Evolutionary conservation across 2,113 vertebrate species (phyloP).

Genomic region (Zeus faber): DNA sequence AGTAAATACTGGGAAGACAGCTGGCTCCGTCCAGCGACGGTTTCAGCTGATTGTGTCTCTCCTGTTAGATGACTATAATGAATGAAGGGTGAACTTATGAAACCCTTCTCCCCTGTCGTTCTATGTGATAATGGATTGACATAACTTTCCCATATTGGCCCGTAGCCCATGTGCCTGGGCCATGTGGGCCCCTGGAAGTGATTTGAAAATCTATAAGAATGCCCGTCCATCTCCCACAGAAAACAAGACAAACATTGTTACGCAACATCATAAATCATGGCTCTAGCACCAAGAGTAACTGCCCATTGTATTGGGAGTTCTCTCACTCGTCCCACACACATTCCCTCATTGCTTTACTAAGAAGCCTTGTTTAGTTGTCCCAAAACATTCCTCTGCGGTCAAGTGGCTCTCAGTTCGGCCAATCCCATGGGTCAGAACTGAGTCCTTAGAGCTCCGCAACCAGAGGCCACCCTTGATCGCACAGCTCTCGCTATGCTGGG

Average conservation of each 20-base stretch:
- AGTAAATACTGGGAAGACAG: conserved; percentile 31
- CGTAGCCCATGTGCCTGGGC: neutral
- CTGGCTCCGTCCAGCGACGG: conserved; percentile 26
- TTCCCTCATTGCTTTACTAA: conserved; percentile 20
- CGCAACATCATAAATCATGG: neutral
- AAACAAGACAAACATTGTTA: too few relatives aligned
- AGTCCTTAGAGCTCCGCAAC: conserved; percentile 37
- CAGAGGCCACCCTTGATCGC: conserved; percentile 31
- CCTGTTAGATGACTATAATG: too few relatives aligned
- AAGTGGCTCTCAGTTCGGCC: conserved; percentile 51
- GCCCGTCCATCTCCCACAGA: too few relatives aligned
- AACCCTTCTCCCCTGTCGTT: too few relatives aligned
- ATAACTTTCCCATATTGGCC: neutral
- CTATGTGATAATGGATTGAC: too few relatives aligned
- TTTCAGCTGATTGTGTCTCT: too few relatives aligned
- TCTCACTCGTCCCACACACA: conserved; percentile 26
- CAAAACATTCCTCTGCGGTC: conserved; percentile 66
- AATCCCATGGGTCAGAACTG: conserved; percentile 45
- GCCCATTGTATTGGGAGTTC: conserved; percentile 25
- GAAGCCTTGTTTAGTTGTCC: conserved; percentile 46
- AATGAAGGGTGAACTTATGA: too few relatives aligned
- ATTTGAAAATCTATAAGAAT: too few relatives aligned
- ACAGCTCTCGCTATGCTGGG: conserved; percentile 13
- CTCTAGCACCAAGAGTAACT: neutral
- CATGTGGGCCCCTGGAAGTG: too few relatives aligned